Percentiles rank a stretch among this genome's conserved stretches.
phyloP scores from a whole-genome alignment of 1,140 invertebrate species.

The Piezodorus guildinii region DNA sequence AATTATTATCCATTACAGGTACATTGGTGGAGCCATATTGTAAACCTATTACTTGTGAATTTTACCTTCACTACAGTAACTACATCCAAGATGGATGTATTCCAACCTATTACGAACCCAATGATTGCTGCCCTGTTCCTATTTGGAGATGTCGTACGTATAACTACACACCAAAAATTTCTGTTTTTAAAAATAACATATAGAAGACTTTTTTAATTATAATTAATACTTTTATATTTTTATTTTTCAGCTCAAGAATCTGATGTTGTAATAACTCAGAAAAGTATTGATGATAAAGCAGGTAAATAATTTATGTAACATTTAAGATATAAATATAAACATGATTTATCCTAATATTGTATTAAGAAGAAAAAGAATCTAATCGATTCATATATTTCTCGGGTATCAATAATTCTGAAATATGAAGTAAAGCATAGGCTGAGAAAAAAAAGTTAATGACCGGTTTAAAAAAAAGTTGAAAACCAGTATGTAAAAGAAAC shows the following conservation, averaged over 20 bases:
- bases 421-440: too few species aligned
- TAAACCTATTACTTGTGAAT: slow-evolving; percentile 12
- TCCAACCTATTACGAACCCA: slow-evolving; percentile 15
- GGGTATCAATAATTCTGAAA: too few species aligned
- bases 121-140: slow-evolving; percentile 22
- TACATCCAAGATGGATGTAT: slow-evolving; percentile 19
- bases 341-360: too few species aligned
- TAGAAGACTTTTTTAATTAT: too few species aligned
- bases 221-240: not conserved
- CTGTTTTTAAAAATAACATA: not conserved
- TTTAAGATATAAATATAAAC: too few species aligned
- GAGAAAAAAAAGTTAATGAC: too few species aligned
- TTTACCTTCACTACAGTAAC: slow-evolving; percentile 22
- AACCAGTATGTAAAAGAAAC: too few species aligned
- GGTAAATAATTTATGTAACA: not conserved
- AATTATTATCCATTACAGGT: slow-evolving; percentile 6
- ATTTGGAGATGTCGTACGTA: slow-evolving; percentile 24
- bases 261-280: not conserved
- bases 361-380: too few species aligned
- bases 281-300: not conserved
- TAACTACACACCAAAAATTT: not conserved
- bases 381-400: too few species aligned
- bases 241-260: not conserved
- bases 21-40: slow-evolving; percentile 18
- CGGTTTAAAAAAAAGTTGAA: too few species aligned